These are phyloP conservation scores for Pipa parva DNA, from an alignment of 2,113 vertebrate species.

Conservation along the genomic window DNA sequence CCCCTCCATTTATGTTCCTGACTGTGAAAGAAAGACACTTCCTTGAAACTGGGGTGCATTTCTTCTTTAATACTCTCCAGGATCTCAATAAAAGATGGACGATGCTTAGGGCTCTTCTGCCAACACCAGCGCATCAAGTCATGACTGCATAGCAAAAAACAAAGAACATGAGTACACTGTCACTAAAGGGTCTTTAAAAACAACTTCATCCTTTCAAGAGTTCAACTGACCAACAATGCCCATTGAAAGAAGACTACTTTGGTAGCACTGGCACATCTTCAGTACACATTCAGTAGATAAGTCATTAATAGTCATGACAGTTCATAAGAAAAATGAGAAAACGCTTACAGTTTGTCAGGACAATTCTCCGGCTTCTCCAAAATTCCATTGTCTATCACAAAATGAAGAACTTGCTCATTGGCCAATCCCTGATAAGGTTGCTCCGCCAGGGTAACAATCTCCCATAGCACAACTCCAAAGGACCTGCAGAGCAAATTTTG, in stretches of 20 bases:
- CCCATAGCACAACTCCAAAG: conserved; percentile 73
- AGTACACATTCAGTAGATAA: too few species aligned
- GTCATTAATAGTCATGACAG: too few species aligned
- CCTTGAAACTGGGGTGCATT: conserved; percentile 57
- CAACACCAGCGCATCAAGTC: conserved; percentile 70
- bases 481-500: conserved; percentile 59
- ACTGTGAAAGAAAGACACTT: conserved; percentile 67
- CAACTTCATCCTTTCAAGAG: too few species aligned
- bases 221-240: too few species aligned
- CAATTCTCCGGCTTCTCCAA: conserved; percentile 63
- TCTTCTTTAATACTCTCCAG: conserved; percentile 62
- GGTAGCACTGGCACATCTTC: too few species aligned
- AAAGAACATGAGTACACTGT: too few species aligned
- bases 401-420: conserved; percentile 74
- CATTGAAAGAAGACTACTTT: too few species aligned
- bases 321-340: too few species aligned
- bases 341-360: conserved; percentile 64
- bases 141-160: conserved; percentile 48
- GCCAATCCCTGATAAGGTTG: conserved; percentile 76
- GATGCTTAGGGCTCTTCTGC: conserved; percentile 68
- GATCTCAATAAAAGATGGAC: conserved; percentile 64
- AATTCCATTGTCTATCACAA: conserved; percentile 65
- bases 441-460: conserved; percentile 68
- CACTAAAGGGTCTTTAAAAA: too few species aligned
- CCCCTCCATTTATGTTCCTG: conserved; percentile 26